A percentile compares a stretch with the other conserved stretches of the same genome.
Evolutionary conservation across 2,888 invertebrate genomes (phyloP).

Genomic region (Lamproptera curius): DNA sequence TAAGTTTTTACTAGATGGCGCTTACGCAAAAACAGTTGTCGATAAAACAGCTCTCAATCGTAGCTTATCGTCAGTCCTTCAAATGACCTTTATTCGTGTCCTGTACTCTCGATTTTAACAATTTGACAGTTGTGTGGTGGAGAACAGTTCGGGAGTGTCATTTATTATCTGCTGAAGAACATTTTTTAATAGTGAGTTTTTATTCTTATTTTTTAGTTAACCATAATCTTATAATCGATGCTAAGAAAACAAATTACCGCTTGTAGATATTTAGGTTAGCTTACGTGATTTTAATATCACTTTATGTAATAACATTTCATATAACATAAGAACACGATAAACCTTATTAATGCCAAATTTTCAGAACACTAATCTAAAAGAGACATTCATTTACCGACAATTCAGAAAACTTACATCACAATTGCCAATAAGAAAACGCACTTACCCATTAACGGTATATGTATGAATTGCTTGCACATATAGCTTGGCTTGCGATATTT

Average conservation of each 20-base stretch:
- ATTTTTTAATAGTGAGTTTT: slow-evolving; percentile 14
- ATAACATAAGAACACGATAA: too few relatives aligned
- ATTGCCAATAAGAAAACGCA: background rate
- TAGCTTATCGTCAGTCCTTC: slow-evolving; percentile 63
- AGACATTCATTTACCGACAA: too few relatives aligned
- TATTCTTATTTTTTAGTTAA: background rate
- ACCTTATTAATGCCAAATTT: too few relatives aligned
- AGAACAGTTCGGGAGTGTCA: slow-evolving; percentile 63
- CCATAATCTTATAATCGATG: slow-evolving; percentile 1
- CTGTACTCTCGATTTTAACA: slow-evolving; percentile 45
- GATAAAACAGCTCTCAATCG: slow-evolving; percentile 23
- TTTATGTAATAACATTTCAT: slow-evolving; percentile 12
- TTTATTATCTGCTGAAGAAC: slow-evolving; percentile 37
- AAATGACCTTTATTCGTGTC: slow-evolving; percentile 71
- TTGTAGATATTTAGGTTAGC: slow-evolving; percentile 16
- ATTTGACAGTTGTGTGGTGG: slow-evolving; percentile 61
- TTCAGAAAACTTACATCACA: background rate
- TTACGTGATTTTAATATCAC: background rate
- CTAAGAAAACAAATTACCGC: slow-evolving; percentile 2
- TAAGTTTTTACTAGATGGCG: slow-evolving; percentile 26
- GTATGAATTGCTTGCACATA: too few relatives aligned
- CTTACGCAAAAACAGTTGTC: background rate
- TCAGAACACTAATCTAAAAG: too few relatives aligned
- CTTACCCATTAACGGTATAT: too few relatives aligned
- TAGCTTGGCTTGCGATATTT: too few relatives aligned